These are phyloP conservation scores for Drosophila borborema DNA, from an alignment of 2,888 invertebrate genomes.

Conservation along the genomic window DNA sequence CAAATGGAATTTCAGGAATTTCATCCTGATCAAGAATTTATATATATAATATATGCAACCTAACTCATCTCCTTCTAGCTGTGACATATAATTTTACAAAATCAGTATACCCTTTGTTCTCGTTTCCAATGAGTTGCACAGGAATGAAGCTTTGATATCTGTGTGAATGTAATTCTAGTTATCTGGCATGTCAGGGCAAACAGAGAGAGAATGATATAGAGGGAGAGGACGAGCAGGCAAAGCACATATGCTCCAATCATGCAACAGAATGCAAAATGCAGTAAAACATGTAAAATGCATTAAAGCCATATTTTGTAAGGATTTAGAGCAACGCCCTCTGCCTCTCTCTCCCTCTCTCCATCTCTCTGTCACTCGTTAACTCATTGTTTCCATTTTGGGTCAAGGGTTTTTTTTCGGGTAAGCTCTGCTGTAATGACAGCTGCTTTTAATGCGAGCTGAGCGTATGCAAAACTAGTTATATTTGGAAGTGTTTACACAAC, in stretches of 20 bases:
- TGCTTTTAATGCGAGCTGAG: slow-evolving; percentile 12
- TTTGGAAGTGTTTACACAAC: not conserved
- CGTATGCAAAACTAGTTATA: not conserved
- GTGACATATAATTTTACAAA: not conserved
- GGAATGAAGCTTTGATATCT: not conserved
- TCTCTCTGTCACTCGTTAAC: not conserved
- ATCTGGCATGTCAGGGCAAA: slow-evolving; percentile 30
- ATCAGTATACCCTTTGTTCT: not conserved
- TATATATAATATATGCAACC: too few relatives aligned
- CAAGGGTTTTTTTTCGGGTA: slow-evolving; percentile 24
- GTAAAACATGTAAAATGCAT: slow-evolving; percentile 44
- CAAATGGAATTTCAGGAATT: not conserved
- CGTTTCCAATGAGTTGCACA: not conserved
- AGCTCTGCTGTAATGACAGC: slow-evolving; percentile 9
- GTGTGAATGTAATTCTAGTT: slow-evolving; percentile 25
- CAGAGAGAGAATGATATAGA: not conserved
- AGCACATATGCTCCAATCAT: slow-evolving; percentile 10
- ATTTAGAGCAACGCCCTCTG: not conserved
- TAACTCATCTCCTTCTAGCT: not conserved
- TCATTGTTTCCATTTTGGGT: slow-evolving; percentile 33
- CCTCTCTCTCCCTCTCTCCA: not conserved
- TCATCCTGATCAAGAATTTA: not conserved
- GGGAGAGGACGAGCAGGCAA: not conserved
- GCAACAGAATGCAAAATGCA: slow-evolving; percentile 26
- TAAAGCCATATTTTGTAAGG: slow-evolving; percentile 19